Evolutionary conservation across 2,797 vertebrate species (phyloP).

Genomic region (Thripadectes ignobilis): DNA sequence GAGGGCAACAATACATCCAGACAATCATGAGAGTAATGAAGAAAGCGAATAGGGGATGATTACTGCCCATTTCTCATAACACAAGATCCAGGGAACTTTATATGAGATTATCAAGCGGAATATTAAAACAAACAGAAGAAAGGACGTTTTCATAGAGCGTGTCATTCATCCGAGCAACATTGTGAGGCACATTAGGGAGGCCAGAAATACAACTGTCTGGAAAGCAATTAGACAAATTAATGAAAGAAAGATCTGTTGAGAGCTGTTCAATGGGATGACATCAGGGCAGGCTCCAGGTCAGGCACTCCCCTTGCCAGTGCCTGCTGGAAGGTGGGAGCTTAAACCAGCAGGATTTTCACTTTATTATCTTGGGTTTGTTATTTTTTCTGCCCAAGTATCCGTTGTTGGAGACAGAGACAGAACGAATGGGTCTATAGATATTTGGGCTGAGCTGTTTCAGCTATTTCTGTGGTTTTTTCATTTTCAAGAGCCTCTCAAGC

Average conservation of each 20-base stretch:
- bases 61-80: constrained; percentile 50
- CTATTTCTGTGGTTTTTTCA: not conserved
- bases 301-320: not conserved
- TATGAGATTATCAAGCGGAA: constrained; percentile 22
- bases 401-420: not conserved
- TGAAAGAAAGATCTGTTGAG: constrained; percentile 51
- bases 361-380: not conserved
- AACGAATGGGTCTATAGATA: not conserved
- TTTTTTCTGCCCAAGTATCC: not conserved
- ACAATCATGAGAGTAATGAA: constrained; percentile 32
- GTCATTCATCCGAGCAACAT: constrained; percentile 25
- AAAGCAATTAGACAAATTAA: constrained; percentile 65
- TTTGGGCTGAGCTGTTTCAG: not conserved
- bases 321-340: not conserved
- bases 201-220: constrained; percentile 35
- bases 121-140: constrained; percentile 62
- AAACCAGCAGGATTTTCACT: not conserved
- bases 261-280: constrained; percentile 1
- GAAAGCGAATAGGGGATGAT: constrained; percentile 37
- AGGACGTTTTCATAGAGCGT: constrained; percentile 16
- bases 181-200: not conserved
- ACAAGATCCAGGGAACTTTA: constrained; percentile 37
- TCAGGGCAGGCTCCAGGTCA: constrained; percentile 17
- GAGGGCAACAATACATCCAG: constrained; percentile 40
- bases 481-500: not conserved